Evolutionary conservation across 2,113 vertebrate species (phyloP).

Genomic region (Paradoxurus hermaphroditus): DNA sequence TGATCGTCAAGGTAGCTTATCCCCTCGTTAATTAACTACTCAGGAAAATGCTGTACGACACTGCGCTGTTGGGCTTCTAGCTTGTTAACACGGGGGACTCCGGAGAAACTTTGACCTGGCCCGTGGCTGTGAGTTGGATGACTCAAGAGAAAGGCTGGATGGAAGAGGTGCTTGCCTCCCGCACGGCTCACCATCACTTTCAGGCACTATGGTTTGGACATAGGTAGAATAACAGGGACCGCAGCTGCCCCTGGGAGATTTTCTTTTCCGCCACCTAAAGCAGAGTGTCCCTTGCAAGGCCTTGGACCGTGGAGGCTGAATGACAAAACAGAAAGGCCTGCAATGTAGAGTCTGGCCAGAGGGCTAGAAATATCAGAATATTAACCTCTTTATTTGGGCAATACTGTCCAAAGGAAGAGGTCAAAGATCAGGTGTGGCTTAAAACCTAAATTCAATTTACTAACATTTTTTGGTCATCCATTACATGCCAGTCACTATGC

Average conservation of each 20-base stretch:
- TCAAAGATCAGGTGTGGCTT: background rate
- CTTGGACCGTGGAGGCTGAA: background rate
- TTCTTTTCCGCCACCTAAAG: background rate
- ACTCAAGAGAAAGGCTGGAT: background rate
- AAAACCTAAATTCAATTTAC: background rate
- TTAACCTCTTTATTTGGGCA: background rate
- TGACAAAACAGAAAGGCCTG: background rate
- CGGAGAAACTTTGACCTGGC: slow-evolving; percentile 59
- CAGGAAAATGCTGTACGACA: slow-evolving; percentile 39
- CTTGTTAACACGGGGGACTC: slow-evolving; percentile 53
- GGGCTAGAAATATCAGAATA: background rate
- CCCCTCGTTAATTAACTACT: slow-evolving; percentile 59
- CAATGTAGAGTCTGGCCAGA: background rate
- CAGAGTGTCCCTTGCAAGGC: background rate
- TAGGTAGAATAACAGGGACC: background rate
- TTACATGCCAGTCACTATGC: background rate
- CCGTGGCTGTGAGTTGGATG: background rate
- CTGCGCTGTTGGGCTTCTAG: background rate
- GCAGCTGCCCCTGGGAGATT: background rate
- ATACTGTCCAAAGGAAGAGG: background rate
- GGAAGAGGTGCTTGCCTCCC: background rate
- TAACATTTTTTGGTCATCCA: background rate
- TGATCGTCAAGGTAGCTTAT: slow-evolving; percentile 38
- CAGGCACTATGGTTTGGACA: background rate
- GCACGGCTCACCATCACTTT: background rate